Conservation (phyloP, 2,113 vertebrate species). For the Nothobranchius furzeri region DNA sequence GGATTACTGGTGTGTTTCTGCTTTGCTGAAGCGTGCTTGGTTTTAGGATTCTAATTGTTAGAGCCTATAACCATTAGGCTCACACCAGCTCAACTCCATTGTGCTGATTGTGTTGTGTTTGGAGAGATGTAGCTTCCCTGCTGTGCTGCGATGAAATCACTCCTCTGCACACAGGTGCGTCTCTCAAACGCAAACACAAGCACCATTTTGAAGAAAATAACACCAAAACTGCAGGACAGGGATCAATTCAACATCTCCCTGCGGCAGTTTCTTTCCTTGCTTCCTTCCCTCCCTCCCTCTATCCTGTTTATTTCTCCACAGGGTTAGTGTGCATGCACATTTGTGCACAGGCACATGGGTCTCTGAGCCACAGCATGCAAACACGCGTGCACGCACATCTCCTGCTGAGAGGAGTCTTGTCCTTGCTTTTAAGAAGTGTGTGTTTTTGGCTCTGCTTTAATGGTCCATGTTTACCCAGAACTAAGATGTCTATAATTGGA, state of each 20-base stretch:
- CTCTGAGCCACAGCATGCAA: constrained; percentile 36
- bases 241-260: constrained; percentile 68
- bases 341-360: constrained; percentile 53
- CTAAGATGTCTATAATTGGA: constrained; percentile 73
- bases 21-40: constrained; percentile 5
- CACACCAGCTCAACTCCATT: constrained; percentile 47
- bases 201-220: constrained; percentile 38
- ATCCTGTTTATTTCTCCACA: constrained; percentile 58
- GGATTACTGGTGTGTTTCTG: constrained; percentile 30
- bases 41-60: constrained; percentile 60
- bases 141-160: constrained; percentile 56
- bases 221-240: constrained; percentile 67
- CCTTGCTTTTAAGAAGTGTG: constrained; percentile 57
- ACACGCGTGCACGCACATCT: constrained; percentile 32
- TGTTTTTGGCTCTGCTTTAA: constrained; percentile 70
- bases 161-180: constrained; percentile 43
- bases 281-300: constrained; percentile 25
- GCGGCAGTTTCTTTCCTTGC: constrained; percentile 26
- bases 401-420: constrained; percentile 66
- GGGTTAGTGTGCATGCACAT: constrained; percentile 68
- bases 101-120: constrained; percentile 52
- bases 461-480: constrained; percentile 64
- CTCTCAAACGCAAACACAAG: constrained; percentile 53
- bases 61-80: constrained; percentile 63
- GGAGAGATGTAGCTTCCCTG: constrained; percentile 54